These are phyloP conservation scores for Mythimna albipuncta DNA, from an alignment of 2,888 invertebrate species.

Conservation along the genomic window DNA sequence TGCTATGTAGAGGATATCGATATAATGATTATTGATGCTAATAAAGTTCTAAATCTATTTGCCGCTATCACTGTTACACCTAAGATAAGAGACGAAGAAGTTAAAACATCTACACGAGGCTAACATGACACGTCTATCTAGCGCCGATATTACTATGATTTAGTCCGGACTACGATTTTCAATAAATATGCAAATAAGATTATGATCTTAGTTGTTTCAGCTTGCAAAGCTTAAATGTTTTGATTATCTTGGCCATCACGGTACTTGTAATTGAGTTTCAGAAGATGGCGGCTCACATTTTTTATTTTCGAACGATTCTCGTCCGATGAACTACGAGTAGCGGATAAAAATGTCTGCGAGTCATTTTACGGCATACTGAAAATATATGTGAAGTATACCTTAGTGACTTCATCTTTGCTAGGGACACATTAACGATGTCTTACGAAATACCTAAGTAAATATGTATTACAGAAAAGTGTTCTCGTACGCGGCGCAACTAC, in stretches of 20 bases:
- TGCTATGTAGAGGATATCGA: conserved; percentile 78
- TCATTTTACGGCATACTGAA: conserved; percentile 73
- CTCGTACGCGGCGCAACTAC: conserved; percentile 59
- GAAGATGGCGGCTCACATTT: conserved; percentile 59
- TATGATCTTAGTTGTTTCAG: conserved; percentile 76
- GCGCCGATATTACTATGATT: conserved; percentile 73
- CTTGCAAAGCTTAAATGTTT: conserved; percentile 73
- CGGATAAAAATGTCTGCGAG: conserved; percentile 67
- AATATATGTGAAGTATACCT: conserved; percentile 80
- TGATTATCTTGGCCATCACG: conserved; percentile 72
- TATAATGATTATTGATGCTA: conserved; percentile 71
- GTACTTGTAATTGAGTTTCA: conserved; percentile 71
- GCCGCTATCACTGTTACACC: conserved; percentile 73
- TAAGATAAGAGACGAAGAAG: conserved; percentile 74
- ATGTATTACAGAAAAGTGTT: conserved; percentile 62
- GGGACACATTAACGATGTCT: conserved; percentile 59
- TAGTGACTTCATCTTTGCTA: conserved; percentile 70
- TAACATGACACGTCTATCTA: conserved; percentile 74
- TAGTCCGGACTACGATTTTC: conserved; percentile 79
- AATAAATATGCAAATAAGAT: conserved; percentile 82
- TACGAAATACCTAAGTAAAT: conserved; percentile 59
- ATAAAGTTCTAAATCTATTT: conserved; percentile 68
- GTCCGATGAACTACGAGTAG: conserved; percentile 64
- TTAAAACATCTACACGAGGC: conserved; percentile 69
- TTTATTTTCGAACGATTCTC: conserved; percentile 64